Evolutionary conservation across 2,113 vertebrate genomes (phyloP).

Genomic region (Rhea americana): DNA sequence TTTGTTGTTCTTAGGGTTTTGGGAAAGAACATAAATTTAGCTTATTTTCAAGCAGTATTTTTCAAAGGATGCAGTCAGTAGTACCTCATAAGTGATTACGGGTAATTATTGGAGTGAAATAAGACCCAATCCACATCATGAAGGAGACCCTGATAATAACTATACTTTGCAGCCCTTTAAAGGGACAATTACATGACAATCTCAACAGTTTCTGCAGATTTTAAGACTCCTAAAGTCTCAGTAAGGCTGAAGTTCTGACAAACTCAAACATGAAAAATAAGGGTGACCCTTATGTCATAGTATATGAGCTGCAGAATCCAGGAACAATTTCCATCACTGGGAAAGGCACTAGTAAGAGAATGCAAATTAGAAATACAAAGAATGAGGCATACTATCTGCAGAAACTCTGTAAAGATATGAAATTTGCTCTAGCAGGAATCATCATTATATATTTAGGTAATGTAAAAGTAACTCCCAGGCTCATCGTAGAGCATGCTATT

Average conservation of each 20-base stretch:
- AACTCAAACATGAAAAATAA: neutral
- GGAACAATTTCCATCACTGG: neutral
- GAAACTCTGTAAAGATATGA: neutral
- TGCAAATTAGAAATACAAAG: neutral
- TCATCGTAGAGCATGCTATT: neutral
- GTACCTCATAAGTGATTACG: neutral
- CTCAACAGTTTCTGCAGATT: neutral
- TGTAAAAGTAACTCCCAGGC: neutral
- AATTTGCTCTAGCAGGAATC: neutral
- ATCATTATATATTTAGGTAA: neutral
- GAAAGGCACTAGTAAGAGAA: neutral
- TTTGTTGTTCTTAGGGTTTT: constrained; percentile 12
- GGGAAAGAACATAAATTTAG: neutral
- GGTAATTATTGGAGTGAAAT: neutral
- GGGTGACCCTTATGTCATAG: neutral
- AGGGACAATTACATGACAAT: neutral
- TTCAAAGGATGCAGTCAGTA: neutral
- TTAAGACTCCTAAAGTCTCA: neutral
- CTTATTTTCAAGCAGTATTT: neutral
- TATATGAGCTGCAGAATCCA: neutral
- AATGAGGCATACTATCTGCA: neutral
- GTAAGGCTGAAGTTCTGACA: neutral
- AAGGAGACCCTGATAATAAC: neutral
- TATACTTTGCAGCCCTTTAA: neutral
- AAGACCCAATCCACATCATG: neutral